These are phyloP conservation scores for Potamarius usumacintae DNA, from an alignment of 2,113 vertebrate species.

Conservation along the genomic window DNA sequence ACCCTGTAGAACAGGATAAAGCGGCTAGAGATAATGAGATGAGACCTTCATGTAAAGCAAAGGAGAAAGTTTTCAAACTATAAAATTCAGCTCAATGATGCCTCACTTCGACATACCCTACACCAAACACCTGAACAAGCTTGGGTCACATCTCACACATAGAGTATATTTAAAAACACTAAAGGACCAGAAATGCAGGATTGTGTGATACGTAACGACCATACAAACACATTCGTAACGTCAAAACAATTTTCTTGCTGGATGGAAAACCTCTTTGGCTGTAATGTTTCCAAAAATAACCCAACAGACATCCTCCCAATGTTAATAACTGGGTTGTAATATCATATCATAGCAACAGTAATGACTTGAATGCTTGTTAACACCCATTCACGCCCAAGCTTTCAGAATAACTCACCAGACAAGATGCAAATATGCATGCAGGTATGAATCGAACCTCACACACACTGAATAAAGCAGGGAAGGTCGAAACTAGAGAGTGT, in stretches of 20 bases:
- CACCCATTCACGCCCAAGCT: slow-evolving; percentile 32
- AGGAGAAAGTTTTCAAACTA: too few species aligned
- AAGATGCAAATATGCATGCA: slow-evolving; percentile 24
- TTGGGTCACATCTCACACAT: background rate
- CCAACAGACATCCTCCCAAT: background rate
- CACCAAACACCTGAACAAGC: background rate
- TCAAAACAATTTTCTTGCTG: background rate
- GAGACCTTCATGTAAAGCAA: too few species aligned
- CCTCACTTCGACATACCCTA: background rate
- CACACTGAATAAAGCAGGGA: slow-evolving; percentile 51
- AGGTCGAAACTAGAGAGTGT: slow-evolving; percentile 63
- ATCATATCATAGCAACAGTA: background rate
- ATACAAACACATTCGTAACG: background rate
- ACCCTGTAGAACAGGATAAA: too few species aligned
- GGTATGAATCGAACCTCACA: slow-evolving; percentile 39
- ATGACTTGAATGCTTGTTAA: slow-evolving; percentile 28
- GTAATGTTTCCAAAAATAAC: background rate
- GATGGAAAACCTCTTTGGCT: background rate
- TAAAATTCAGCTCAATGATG: background rate
- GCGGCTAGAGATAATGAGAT: too few species aligned
- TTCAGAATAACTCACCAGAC: background rate
- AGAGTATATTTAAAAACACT: slow-evolving; percentile 8
- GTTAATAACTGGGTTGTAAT: background rate
- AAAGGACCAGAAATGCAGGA: background rate
- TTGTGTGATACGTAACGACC: background rate